phyloP scores from a whole-genome alignment of 1,140 invertebrate genomes.

The Meloidogyne chitwoodi region DNA sequence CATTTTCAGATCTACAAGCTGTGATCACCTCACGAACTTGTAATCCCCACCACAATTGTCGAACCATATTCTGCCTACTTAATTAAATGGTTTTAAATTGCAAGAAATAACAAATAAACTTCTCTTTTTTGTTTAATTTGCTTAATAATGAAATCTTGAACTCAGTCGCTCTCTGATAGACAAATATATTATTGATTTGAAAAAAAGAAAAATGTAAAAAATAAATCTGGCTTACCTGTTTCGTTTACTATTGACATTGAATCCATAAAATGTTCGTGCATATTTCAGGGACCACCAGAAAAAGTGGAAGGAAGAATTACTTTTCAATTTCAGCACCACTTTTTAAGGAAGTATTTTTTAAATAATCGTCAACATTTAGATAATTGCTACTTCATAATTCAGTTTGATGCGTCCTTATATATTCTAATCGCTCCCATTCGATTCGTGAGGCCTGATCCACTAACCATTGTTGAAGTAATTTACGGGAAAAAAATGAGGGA shows the following conservation, averaged over 20 bases:
- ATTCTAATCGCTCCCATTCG: slow-evolving; percentile 14
- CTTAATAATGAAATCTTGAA: too few species aligned
- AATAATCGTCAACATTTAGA: background rate
- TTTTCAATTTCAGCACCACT: background rate
- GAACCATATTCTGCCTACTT: too few species aligned
- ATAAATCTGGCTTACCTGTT: slow-evolving; percentile 13
- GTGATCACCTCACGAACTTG: too few species aligned
- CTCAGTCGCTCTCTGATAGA: too few species aligned
- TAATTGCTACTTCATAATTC: background rate
- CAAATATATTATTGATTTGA: too few species aligned
- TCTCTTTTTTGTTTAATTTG: too few species aligned
- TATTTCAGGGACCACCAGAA: background rate
- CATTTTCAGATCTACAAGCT: too few species aligned
- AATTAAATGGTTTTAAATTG: too few species aligned
- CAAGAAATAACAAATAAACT: too few species aligned
- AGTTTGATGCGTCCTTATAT: slow-evolving; percentile 4
- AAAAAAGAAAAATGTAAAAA: slow-evolving; percentile 8
- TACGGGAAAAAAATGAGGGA: background rate
- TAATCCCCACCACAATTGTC: too few species aligned
- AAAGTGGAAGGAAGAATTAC: slow-evolving; percentile 10
- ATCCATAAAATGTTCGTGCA: slow-evolving; percentile 12
- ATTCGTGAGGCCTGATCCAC: slow-evolving; percentile 7
- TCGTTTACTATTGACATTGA: slow-evolving; percentile 15
- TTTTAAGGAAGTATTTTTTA: slow-evolving; percentile 1
- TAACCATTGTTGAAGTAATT: slow-evolving; percentile 25